Evolutionary conservation across 2,113 vertebrate genomes (phyloP).

Genomic region (Spizaetus ornatus): DNA sequence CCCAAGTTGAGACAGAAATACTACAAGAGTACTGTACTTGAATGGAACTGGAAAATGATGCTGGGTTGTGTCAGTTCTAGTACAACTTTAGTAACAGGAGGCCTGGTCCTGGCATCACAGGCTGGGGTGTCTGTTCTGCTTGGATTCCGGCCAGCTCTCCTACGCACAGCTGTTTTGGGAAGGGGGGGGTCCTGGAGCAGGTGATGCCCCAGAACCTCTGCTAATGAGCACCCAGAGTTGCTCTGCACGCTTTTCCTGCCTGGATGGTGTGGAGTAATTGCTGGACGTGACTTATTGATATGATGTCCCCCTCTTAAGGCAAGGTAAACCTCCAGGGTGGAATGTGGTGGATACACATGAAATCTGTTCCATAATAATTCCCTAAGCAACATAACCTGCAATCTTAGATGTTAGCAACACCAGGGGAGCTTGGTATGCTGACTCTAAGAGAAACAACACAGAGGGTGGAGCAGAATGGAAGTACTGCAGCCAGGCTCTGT

Average conservation of each 20-base stretch:
- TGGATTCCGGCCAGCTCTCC: not conserved
- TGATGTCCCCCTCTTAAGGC: too few species aligned
- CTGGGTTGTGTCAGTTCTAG: not conserved
- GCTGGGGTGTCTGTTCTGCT: fast-evolving
- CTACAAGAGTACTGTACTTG: not conserved
- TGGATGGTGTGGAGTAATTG: too few species aligned
- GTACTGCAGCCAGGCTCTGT: too few species aligned
- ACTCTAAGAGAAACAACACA: too few species aligned
- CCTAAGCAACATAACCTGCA: too few species aligned
- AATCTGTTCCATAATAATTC: too few species aligned
- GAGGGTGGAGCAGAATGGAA: too few species aligned
- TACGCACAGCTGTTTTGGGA: not conserved
- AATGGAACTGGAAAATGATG: not conserved
- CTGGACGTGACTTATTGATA: too few species aligned
- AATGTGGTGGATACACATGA: too few species aligned
- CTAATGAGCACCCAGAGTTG: not conserved
- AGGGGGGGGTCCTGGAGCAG: not conserved
- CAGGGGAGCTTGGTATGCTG: too few species aligned
- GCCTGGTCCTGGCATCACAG: not conserved
- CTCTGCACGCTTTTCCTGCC: not conserved
- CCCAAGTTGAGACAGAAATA: not conserved
- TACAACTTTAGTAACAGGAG: fast-evolving
- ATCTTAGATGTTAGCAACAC: too few species aligned
- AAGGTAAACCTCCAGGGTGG: too few species aligned
- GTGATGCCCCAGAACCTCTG: not conserved